Evolutionary conservation across 1,140 invertebrate genomes (phyloP).

Genomic region (Macrobrachium rosenbergii): DNA sequence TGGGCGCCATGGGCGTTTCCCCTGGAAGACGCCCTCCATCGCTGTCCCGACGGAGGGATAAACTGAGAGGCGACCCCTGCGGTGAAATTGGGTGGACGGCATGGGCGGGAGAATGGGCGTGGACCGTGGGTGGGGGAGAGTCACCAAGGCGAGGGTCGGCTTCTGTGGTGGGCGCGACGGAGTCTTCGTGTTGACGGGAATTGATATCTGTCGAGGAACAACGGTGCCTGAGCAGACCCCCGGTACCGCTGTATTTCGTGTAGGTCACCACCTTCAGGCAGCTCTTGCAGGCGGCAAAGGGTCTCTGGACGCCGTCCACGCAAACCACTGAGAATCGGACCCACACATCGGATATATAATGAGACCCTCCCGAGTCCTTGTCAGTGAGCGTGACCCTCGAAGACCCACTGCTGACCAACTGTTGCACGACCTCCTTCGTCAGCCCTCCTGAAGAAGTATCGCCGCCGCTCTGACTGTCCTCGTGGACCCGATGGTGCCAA

Average conservation of each 20-base stretch:
- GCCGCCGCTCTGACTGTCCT: conserved; percentile 38
- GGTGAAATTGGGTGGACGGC: conserved; percentile 48
- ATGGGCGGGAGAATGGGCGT: conserved; percentile 56
- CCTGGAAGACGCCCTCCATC: conserved; percentile 35
- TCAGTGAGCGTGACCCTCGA: conserved; percentile 57
- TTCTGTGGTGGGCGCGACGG: conserved; percentile 16
- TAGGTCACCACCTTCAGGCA: conserved; percentile 66
- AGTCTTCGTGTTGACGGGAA: conserved; percentile 45
- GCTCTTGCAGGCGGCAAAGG: conserved; percentile 62
- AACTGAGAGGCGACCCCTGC: conserved; percentile 48
- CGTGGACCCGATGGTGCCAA: conserved; percentile 38
- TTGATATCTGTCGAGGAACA: conserved; percentile 59
- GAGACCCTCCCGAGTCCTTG: conserved; percentile 61
- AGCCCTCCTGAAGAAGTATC: conserved; percentile 10
- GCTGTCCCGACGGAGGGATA: conserved; percentile 31
- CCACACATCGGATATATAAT: conserved; percentile 65
- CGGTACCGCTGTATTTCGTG: conserved; percentile 65
- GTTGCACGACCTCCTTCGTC: conserved; percentile 60
- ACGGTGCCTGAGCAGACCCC: conserved; percentile 61
- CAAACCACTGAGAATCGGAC: conserved; percentile 61
- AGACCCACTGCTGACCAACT: conserved; percentile 58
- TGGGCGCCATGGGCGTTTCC: conserved; percentile 50
- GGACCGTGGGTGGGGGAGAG: conserved; percentile 52
- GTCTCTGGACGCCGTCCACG: conserved; percentile 60
- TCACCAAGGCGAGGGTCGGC: conserved; percentile 49